These are phyloP conservation scores for Drosophila tsacasi DNA, from an alignment of 1,140 invertebrate genomes.

Conservation along the genomic window DNA sequence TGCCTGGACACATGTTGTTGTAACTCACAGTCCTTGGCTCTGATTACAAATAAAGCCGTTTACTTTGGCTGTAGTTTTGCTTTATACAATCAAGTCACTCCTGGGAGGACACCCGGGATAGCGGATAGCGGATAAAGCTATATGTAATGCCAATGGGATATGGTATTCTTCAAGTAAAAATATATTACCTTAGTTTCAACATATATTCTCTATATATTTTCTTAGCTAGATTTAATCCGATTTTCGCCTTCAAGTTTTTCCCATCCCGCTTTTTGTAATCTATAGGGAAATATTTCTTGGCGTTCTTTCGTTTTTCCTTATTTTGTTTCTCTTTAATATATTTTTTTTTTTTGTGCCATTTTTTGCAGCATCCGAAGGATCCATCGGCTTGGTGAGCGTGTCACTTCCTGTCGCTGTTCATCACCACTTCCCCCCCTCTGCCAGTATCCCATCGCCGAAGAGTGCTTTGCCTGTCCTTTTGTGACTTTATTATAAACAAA, in stretches of 20 bases:
- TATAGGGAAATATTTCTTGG: slow-evolving; percentile 13
- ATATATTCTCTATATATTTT: not conserved
- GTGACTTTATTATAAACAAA: slow-evolving; percentile 53
- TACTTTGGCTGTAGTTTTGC: slow-evolving; percentile 54
- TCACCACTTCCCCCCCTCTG: slow-evolving; percentile 12
- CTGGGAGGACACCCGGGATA: slow-evolving; percentile 9
- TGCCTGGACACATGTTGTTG: slow-evolving; percentile 34
- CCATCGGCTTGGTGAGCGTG: slow-evolving; percentile 39
- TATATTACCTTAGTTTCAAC: not conserved
- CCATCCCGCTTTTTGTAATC: not conserved
- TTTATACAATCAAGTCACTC: slow-evolving; percentile 67
- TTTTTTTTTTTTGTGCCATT: not conserved
- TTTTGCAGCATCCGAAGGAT: slow-evolving; percentile 18
- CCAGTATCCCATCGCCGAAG: slow-evolving; percentile 25
- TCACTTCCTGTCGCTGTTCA: slow-evolving; percentile 46
- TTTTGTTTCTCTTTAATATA: not conserved
- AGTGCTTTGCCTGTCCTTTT: slow-evolving; percentile 48
- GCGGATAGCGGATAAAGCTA: too few species aligned
- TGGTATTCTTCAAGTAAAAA: not conserved
- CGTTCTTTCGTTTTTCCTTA: not conserved
- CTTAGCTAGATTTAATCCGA: not conserved
- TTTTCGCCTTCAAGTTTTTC: slow-evolving; percentile 7
- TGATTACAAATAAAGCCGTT: slow-evolving; percentile 80
- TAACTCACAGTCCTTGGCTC: slow-evolving; percentile 52
- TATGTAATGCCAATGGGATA: slow-evolving; percentile 1